These are phyloP conservation scores for Drosophila algonquin DNA, from an alignment of 2,888 invertebrate species.

Conservation along the genomic window DNA sequence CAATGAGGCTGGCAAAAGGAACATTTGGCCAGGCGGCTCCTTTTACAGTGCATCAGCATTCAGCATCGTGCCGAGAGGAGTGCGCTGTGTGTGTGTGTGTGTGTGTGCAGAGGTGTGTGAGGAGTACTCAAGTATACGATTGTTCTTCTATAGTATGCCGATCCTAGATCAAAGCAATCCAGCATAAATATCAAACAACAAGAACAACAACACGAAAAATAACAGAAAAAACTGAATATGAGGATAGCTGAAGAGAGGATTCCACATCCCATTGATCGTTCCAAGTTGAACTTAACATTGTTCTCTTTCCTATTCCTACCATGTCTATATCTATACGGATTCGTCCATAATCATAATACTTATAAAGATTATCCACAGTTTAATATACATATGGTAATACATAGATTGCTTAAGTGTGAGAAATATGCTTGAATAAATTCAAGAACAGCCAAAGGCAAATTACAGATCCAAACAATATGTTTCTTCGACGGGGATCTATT, in stretches of 20 bases:
- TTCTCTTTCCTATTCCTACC: conserved; percentile 21
- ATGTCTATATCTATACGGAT: conserved; percentile 20
- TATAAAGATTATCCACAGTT: conserved; percentile 27
- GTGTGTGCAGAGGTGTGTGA: too few species aligned
- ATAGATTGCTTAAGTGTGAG: background rate
- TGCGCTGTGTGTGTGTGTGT: too few species aligned
- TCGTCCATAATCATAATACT: conserved; percentile 5
- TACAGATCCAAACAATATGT: background rate
- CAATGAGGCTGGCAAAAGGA: conserved; percentile 11
- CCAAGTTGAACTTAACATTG: conserved; percentile 31
- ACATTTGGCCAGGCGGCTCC: conserved; percentile 59
- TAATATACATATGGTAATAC: conserved; percentile 1
- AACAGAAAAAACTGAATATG: background rate
- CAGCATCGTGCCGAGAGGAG: background rate
- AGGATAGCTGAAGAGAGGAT: background rate
- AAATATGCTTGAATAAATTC: conserved; percentile 26
- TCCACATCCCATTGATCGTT: conserved; percentile 48
- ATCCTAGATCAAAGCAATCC: conserved; percentile 35
- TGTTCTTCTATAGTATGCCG: conserved; percentile 34
- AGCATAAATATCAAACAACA: conserved; percentile 2
- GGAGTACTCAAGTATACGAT: conserved; percentile 16
- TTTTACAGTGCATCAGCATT: conserved; percentile 33
- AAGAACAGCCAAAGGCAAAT: conserved; percentile 32
- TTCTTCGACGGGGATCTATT: too few species aligned
- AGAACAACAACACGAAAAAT: too few species aligned